Base-by-base conservation (phyloP, 2,797 vertebrate genomes). In the Phoeniculus purpureus region DNA sequence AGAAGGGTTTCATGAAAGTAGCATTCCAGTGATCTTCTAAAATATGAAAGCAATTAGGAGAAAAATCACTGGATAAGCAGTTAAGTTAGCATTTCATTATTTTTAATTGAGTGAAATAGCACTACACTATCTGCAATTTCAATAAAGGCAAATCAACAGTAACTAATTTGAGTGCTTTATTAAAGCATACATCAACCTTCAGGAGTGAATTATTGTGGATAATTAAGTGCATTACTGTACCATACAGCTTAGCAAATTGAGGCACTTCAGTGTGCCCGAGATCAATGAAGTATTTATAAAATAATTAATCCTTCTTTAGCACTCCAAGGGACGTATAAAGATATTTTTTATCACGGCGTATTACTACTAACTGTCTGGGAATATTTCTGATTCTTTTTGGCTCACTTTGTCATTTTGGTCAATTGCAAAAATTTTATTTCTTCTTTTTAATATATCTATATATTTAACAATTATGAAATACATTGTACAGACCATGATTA, bases 81-180 rank as follows among this genome's bases (percentile, higher is more conserved):
- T 89, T 91, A 93, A 90, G 95, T 93, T 92, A 97, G 85, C 88
- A 81, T 94, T 95, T 81, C 73, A 74, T 96, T 94, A 94, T 89
- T 96, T 96, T 95, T 94, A 96, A 96, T 89, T 92, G 85, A 90
- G 68, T 90, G 83, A 96, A 92, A 95, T 85, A 87, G 54, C 80
- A 81, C 89, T 92, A 93, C 71, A 71, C 58, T 90, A 64, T 82
- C 60, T 92, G 91, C 91, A 72, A 92, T 93, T 95, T 92, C 80
- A 90, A 79, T 91, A 91, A 94, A 94, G 71, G 37, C 78, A 72
- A 93, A 96, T 89, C 89, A 89, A 90, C 90, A 89, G 88, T 92
- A 94, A 92, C 88, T 64, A 93, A 92, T 95, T 94, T 92, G 77
- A 87, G 87, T 94, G 34, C 83, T 89, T 92, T 90, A 87, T 90